Base-by-base conservation (phyloP, 2,113 vertebrate genomes). In the Apaloderma vittatum region DNA sequence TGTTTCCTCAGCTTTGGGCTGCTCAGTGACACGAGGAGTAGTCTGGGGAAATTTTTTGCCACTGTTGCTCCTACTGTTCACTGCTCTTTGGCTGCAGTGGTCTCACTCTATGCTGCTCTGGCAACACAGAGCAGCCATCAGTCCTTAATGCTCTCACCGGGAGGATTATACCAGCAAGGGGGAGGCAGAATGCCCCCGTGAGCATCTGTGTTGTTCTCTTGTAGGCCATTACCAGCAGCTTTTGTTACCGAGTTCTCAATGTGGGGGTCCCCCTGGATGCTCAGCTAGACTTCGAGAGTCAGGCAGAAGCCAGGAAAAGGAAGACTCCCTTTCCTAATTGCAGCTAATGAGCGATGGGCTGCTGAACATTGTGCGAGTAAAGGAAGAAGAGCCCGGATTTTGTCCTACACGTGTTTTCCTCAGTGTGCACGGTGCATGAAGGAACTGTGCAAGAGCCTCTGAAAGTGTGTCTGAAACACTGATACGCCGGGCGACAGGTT, bases 181-280 rank as follows among this genome's bases (percentile, higher is more conserved):
- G 5, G 34, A 68, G 36, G 59, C 9, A 26, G 62, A 83, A 67
- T 16, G n/a, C 27, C 37, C 6, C 37, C 0, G 0, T 27, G 24
- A 93, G 29, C 4, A 48, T 13, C 11, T 0, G 0, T 7, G 48
- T 29, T 86, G 9, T 30, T 62, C 62, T 51, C 61, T 34, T 8
- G 6, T 21, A 48, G 45, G 24, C 43, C 32, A 22, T 67, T 86
- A 14, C 7, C 22, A 68, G 36, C 1, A 4, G 30, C 43, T 34
- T 63, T 77, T 71, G 29, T 55, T 72, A 37, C 9, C 0, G 0
- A 10, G 15, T 52, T 72, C 57, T 70, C 37, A 48, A 2, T 8
- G 4, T 29, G 11, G 54, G 22, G 20, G 11, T 55, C 37, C 51
- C 62, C 46, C 16, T 78, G 49, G 57, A 68, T 26, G 32, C 52